Evolutionary conservation across 1,140 invertebrate species (phyloP).

Genomic region (Papilio polytes): DNA sequence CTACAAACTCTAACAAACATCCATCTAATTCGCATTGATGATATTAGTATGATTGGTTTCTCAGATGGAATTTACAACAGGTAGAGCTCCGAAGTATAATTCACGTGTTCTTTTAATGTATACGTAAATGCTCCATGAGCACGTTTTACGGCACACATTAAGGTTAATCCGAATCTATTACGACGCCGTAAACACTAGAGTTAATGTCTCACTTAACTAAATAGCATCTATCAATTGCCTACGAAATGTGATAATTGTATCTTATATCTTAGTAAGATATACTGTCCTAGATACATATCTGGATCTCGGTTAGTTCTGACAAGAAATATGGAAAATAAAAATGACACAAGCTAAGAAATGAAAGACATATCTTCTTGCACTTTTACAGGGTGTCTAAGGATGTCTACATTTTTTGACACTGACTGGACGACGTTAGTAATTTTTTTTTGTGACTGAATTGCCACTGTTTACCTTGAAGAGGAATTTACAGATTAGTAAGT

Average conservation of each 20-base stretch:
- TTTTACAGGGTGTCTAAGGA: too few species aligned
- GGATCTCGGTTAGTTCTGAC: too few species aligned
- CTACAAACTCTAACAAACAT: too few species aligned
- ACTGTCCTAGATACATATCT: neutral
- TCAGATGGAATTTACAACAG: conserved; percentile 11
- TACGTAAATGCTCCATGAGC: conserved; percentile 30
- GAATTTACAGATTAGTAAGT: too few species aligned
- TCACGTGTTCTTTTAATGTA: conserved; percentile 35
- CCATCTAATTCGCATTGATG: too few species aligned
- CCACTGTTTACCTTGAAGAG: too few species aligned
- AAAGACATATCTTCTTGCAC: too few species aligned
- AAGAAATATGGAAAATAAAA: too few species aligned
- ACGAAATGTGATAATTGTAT: conserved; percentile 17
- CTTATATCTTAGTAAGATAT: neutral
- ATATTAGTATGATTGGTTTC: neutral
- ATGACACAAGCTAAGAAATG: too few species aligned
- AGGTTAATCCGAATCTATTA: conserved; percentile 41
- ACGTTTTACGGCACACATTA: conserved; percentile 38
- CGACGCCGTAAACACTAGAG: conserved; percentile 39
- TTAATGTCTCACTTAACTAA: conserved; percentile 36
- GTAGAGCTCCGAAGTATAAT: conserved; percentile 22
- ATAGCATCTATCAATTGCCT: conserved; percentile 24
- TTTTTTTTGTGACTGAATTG: too few species aligned
- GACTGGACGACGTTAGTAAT: too few species aligned
- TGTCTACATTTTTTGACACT: too few species aligned